Evolutionary conservation across 2,113 vertebrate genomes (phyloP).

Genomic region (Gallinago media): DNA sequence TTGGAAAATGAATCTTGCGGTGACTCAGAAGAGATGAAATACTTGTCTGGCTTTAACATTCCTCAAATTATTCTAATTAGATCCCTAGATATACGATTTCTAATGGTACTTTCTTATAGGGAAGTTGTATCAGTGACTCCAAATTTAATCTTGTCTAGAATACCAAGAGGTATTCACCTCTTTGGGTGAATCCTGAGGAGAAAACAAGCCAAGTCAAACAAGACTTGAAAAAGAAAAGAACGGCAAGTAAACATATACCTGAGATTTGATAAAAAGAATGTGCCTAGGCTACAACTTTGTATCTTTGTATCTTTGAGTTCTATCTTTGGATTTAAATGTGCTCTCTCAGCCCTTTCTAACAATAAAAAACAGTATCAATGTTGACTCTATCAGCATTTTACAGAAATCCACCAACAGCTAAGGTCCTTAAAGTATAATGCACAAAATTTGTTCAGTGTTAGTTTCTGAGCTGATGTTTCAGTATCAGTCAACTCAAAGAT

Average conservation of each 20-base stretch:
- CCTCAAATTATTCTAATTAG: background rate
- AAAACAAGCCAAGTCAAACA: background rate
- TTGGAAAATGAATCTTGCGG: background rate
- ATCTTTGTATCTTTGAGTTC: background rate
- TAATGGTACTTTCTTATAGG: background rate
- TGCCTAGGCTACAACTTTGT: background rate
- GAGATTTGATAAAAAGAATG: background rate
- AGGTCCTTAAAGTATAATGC: background rate
- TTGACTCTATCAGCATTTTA: conserved; percentile 1
- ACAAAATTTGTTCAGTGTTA: background rate
- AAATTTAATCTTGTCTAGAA: background rate
- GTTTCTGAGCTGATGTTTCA: background rate
- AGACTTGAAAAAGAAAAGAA: background rate
- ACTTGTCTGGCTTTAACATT: background rate
- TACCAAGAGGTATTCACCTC: background rate
- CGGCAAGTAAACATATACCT: background rate
- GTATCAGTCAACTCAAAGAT: background rate
- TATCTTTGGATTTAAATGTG: background rate
- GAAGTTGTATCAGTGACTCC: background rate
- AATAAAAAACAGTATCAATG: background rate
- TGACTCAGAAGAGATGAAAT: background rate
- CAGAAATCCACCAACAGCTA: background rate
- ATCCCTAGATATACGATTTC: background rate
- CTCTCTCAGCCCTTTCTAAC: background rate
- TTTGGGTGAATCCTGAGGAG: background rate